Evolutionary conservation across 2,113 vertebrate species (phyloP).

Genomic region (Cyphomyrus plagiostoma): DNA sequence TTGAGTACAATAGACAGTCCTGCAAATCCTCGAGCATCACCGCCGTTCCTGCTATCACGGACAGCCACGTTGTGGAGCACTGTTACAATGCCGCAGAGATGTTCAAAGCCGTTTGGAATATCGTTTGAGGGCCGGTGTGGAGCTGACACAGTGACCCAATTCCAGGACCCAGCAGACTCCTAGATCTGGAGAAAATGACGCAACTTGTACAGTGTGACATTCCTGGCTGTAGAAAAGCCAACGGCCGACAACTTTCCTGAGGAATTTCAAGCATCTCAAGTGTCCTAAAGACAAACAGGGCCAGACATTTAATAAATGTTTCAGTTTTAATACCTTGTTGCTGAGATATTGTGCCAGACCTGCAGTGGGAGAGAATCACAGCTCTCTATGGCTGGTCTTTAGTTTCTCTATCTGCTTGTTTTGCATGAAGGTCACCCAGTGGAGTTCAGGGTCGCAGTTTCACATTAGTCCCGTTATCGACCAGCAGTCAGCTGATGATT

Average conservation of each 20-base stretch:
- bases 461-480: neutral
- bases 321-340: neutral
- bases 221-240: neutral
- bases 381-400: neutral
- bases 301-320: neutral
- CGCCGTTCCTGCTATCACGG: neutral
- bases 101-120: neutral
- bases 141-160: neutral
- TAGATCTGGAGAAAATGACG: neutral
- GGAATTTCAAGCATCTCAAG: neutral
- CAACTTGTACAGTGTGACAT: neutral
- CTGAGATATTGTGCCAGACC: neutral
- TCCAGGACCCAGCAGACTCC: neutral
- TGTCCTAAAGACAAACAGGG: neutral
- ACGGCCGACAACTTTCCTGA: neutral
- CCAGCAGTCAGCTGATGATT: neutral
- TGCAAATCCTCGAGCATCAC: neutral
- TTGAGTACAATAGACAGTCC: neutral
- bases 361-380: neutral
- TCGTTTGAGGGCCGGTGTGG: neutral
- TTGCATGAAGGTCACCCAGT: neutral
- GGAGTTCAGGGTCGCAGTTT: neutral
- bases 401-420: neutral
- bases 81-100: neutral
- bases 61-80: neutral